Conservation (phyloP, 1,140 invertebrate species). For the Drosophila burlai region DNA sequence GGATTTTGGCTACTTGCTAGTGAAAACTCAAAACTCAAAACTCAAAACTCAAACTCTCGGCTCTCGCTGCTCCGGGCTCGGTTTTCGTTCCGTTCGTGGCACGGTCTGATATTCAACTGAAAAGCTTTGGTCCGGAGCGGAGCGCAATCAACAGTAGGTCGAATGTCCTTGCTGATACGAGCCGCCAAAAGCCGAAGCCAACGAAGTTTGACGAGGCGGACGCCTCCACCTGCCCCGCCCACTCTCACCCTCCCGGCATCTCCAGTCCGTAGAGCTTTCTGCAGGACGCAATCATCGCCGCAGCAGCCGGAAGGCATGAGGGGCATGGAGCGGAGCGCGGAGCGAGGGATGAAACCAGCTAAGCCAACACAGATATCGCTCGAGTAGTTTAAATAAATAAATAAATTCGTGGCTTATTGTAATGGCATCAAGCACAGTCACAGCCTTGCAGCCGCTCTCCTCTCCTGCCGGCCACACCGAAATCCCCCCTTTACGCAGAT, state of each 20-base stretch:
- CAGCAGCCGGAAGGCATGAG: slow-evolving; percentile 20
- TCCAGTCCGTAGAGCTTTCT: slow-evolving; percentile 39
- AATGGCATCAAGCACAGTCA: slow-evolving; percentile 30
- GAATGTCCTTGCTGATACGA: slow-evolving; percentile 82
- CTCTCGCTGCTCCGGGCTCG: slow-evolving; percentile 24
- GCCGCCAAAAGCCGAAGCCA: slow-evolving; percentile 21
- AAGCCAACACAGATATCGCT: slow-evolving; percentile 61
- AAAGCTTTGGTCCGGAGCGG: slow-evolving; percentile 62
- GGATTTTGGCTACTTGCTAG: background rate
- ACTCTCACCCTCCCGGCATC: background rate
- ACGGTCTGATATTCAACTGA: slow-evolving; percentile 82
- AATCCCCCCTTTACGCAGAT: background rate
- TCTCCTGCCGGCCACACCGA: slow-evolving; percentile 2
- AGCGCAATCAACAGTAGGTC: slow-evolving; percentile 80
- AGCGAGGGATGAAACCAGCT: slow-evolving; percentile 18
- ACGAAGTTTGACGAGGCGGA: slow-evolving; percentile 48
- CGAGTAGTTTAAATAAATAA: slow-evolving; percentile 72
- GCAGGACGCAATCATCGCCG: slow-evolving; percentile 43
- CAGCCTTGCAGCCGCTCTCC: background rate
- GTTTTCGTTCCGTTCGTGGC: slow-evolving; percentile 70
- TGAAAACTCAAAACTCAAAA: background rate
- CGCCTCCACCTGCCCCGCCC: background rate
- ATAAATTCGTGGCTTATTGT: slow-evolving; percentile 59
- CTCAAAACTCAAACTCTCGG: slow-evolving; percentile 1
- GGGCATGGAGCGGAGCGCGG: background rate